These are phyloP conservation scores for Parambassis ranga DNA, from an alignment of 2,797 vertebrate species.

Conservation along the genomic window DNA sequence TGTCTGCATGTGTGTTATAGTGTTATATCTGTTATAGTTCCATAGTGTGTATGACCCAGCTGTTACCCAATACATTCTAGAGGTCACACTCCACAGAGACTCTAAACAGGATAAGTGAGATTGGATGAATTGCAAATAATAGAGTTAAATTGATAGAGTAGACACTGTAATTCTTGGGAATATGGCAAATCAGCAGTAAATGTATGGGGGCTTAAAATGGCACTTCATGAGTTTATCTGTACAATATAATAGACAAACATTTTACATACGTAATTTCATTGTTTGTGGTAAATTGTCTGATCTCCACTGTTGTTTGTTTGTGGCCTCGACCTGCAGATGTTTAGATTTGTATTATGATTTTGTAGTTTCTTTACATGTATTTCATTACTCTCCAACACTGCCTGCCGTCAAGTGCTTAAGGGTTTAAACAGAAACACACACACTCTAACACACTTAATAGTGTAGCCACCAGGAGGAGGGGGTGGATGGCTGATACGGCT, in stretches of 20 bases:
- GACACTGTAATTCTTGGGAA: neutral
- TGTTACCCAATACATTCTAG: neutral
- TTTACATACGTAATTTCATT: too few species aligned
- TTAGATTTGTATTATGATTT: too few species aligned
- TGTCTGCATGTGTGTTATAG: neutral
- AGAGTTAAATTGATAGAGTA: neutral
- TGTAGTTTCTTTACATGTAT: too few species aligned
- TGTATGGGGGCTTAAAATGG: neutral
- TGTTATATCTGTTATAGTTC: neutral
- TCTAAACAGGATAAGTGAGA: neutral
- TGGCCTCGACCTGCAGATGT: too few species aligned
- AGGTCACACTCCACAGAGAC: neutral
- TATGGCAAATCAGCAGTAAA: neutral
- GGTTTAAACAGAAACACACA: neutral
- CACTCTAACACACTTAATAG: slow-evolving; percentile 33
- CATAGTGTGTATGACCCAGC: neutral
- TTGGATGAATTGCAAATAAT: neutral
- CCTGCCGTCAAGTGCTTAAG: too few species aligned
- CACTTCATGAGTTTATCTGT: neutral
- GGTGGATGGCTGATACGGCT: slow-evolving; percentile 53
- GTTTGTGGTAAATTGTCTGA: too few species aligned
- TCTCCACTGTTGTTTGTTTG: too few species aligned
- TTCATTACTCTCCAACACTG: too few species aligned
- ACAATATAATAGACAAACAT: neutral
- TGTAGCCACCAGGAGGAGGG: slow-evolving; percentile 44